phyloP scores from a whole-genome alignment of 2,113 vertebrate species.

The Ornithorhynchus anatinus region DNA sequence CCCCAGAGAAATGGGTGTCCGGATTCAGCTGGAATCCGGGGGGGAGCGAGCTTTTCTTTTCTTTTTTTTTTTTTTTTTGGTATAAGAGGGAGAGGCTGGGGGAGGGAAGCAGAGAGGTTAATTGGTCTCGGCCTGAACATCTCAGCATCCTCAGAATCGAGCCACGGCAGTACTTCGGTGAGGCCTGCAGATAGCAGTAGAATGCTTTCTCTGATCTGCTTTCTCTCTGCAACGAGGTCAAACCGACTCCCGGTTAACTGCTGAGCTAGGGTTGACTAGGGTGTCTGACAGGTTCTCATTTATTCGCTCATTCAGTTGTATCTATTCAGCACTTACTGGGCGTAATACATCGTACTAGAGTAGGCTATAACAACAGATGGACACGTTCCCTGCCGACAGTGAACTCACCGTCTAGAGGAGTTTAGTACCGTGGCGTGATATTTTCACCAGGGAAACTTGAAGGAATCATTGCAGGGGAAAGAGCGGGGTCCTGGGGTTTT shows the following conservation, averaged over 20 bases:
- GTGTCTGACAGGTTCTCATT: rapidly evolving
- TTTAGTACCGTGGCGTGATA: too few relatives aligned
- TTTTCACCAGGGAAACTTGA: too few relatives aligned
- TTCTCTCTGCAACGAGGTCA: rapidly evolving
- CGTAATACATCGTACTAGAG: too few relatives aligned
- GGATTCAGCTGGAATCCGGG: not conserved
- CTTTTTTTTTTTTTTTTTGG: not conserved
- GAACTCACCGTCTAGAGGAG: too few relatives aligned
- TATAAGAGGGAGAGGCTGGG: not conserved
- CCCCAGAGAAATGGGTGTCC: not conserved
- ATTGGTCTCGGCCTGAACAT: not conserved
- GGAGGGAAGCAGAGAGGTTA: not conserved
- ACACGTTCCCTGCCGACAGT: too few relatives aligned
- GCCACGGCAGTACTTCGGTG: not conserved
- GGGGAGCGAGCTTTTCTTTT: too few relatives aligned
- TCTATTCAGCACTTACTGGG: too few relatives aligned
- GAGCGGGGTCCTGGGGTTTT: too few relatives aligned
- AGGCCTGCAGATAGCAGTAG: conserved; percentile 52
- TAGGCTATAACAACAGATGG: too few relatives aligned
- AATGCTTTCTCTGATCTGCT: conserved; percentile 2
- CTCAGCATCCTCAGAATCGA: rapidly evolving
- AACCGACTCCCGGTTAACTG: rapidly evolving
- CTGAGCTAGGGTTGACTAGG: not conserved
- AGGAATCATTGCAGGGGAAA: too few relatives aligned
- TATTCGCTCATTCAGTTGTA: too few relatives aligned